Evolutionary conservation across 2,113 vertebrate species (phyloP).

Genomic region (Cebus imitator): DNA sequence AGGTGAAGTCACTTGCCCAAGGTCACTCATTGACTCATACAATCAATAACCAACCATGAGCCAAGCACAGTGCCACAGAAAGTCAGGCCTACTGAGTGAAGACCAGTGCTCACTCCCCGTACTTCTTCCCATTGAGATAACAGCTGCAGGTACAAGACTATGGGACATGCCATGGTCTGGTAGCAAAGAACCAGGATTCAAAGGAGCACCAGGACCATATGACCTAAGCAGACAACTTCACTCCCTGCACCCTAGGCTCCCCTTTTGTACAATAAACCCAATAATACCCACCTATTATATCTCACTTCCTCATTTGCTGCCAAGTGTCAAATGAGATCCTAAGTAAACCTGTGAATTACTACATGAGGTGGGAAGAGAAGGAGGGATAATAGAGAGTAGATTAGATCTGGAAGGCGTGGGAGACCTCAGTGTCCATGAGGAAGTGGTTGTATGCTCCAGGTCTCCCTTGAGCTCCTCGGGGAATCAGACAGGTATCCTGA

Average conservation of each 20-base stretch:
- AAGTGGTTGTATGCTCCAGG: accelerated
- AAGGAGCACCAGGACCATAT: neutral
- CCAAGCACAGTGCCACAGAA: neutral
- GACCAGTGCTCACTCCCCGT: neutral
- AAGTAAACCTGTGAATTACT: neutral
- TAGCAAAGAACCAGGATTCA: neutral
- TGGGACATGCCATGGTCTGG: neutral
- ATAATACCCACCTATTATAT: neutral
- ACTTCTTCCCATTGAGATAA: neutral
- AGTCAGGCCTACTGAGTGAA: neutral
- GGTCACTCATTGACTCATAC: neutral
- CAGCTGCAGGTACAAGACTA: neutral
- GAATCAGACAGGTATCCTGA: neutral
- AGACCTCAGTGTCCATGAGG: neutral
- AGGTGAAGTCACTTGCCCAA: neutral
- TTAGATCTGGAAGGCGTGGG: too few relatives aligned
- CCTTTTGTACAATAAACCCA: too few relatives aligned
- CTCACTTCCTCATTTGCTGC: neutral
- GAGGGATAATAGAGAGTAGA: too few relatives aligned
- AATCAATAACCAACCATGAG: neutral
- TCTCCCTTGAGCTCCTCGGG: neutral
- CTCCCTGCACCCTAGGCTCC: neutral
- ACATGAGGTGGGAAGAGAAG: neutral
- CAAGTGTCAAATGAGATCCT: neutral
- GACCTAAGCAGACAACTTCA: neutral